phyloP scores from a whole-genome alignment of 2,113 vertebrate species.

The Vulpes ferrilata region DNA sequence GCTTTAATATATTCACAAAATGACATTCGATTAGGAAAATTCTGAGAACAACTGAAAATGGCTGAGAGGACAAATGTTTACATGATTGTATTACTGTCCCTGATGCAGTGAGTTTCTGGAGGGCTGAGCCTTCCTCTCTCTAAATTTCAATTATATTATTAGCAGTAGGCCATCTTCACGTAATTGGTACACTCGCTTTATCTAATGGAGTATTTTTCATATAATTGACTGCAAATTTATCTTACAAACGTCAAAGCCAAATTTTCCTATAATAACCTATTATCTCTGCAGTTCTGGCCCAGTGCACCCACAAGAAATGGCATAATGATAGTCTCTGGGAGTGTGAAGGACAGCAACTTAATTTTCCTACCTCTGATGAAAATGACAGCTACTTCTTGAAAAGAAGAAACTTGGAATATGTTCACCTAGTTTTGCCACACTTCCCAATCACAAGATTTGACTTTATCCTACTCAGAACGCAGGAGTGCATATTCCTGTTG shows the following conservation, averaged over 20 bases:
- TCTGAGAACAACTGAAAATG: conserved; percentile 62
- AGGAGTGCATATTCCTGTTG: neutral
- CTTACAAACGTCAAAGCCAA: conserved; percentile 89
- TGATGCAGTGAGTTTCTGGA: conserved; percentile 75
- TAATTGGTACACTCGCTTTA: conserved; percentile 89
- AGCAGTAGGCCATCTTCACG: conserved; percentile 84
- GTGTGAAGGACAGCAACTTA: conserved; percentile 84
- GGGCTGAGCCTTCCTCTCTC: conserved; percentile 79
- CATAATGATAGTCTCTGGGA: conserved; percentile 84
- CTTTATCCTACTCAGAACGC: neutral
- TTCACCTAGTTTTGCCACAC: conserved; percentile 71
- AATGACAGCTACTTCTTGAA: conserved; percentile 78
- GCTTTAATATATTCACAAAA: conserved; percentile 63
- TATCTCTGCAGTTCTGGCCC: conserved; percentile 88
- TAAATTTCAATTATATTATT: conserved; percentile 89
- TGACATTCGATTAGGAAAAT: conserved; percentile 55
- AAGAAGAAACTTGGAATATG: conserved; percentile 81
- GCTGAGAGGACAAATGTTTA: conserved; percentile 80
- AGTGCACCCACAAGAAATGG: conserved; percentile 82
- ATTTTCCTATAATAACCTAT: conserved; percentile 89
- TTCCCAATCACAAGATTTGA: conserved; percentile 42
- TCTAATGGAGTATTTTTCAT: conserved; percentile 89
- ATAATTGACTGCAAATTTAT: conserved; percentile 91
- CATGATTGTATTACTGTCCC: conserved; percentile 69
- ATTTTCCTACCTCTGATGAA: conserved; percentile 75